Evolutionary conservation across 2,113 vertebrate genomes (phyloP), one percentile per base, ranked within the genome.

Genomic region (Lasiurus cinereus): DNA sequence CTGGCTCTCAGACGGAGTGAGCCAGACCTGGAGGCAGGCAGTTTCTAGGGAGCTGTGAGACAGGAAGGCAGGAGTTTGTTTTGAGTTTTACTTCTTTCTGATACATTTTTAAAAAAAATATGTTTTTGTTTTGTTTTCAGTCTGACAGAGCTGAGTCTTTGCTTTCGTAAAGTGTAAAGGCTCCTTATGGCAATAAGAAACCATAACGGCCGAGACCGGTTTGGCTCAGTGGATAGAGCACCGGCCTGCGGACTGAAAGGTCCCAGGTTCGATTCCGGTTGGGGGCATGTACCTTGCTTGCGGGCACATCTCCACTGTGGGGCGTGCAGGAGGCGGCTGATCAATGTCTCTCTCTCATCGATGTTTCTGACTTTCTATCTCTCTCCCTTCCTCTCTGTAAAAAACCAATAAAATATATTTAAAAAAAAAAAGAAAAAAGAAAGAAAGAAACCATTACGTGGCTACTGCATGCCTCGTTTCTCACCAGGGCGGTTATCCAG

Each of bases 391-490:
- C 39, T 39, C 39, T 39, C 39, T 39, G 39, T 39, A 39, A 39
- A 39, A 39, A 39, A 39, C 5, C 39, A 39, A 39, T 39, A 39
- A 39, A 39, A 39, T 39, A 39, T 39, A 39, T 39, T 39, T 39
- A 39, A 39, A 39, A 39, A 39, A 39, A 39, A 39, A 39, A 39
- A 39, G 39, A 39, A 39, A 39, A 39, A 39, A 3, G 39, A 39
- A 39, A 39, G 5, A 39, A 90, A 70, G n/a, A 83, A 93, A 70
- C n/a, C 59, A 64, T 86, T 87, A 83, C 87, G 11, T 91, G n/a
- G 22, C 66, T n/a, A 31, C 48, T 84, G 48, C 82, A 62, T 91
- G 27, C 31, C 22, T 52, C 14, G 13, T 87, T 27, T 93, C 82
- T 29, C 2, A n/a, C 8, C 29, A 27, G 21, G 43, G 13, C 11